phyloP scores from a whole-genome alignment of 2,797 vertebrate species.

The Acrocephalus scirpaceus region DNA sequence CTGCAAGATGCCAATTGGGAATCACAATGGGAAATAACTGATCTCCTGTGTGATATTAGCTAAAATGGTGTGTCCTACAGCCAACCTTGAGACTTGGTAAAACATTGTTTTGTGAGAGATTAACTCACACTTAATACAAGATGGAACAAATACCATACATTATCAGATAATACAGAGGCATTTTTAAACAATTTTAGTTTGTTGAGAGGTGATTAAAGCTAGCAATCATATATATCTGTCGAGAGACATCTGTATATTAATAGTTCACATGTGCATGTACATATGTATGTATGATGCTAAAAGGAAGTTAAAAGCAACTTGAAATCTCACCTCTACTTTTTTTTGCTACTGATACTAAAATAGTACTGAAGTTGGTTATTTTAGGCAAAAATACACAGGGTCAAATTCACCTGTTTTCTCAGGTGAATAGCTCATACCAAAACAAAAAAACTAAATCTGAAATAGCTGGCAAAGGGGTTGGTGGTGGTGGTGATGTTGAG shows the following conservation, averaged over 20 bases:
- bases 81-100: constrained; percentile 64
- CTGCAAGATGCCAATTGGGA: constrained; percentile 45
- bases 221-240: neutral
- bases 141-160: neutral
- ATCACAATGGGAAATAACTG: constrained; percentile 63
- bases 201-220: neutral
- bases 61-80: constrained; percentile 60
- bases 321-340: neutral
- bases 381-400: neutral
- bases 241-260: neutral
- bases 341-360: neutral
- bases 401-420: neutral
- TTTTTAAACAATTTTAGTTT: neutral
- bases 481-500: rapidly evolving
- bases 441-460: neutral
- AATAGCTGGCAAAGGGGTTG: neutral
- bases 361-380: neutral
- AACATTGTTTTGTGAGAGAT: constrained; percentile 18
- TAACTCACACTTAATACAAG: constrained; percentile 11
- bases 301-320: neutral
- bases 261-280: rapidly evolving
- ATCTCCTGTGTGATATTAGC: constrained; percentile 61
- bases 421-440: neutral
- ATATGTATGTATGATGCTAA: neutral
- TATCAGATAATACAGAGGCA: neutral